Percentiles rank a stretch among this genome's conserved stretches.
phyloP scores from a whole-genome alignment of 2,113 vertebrate species.

The Corapipo altera region DNA sequence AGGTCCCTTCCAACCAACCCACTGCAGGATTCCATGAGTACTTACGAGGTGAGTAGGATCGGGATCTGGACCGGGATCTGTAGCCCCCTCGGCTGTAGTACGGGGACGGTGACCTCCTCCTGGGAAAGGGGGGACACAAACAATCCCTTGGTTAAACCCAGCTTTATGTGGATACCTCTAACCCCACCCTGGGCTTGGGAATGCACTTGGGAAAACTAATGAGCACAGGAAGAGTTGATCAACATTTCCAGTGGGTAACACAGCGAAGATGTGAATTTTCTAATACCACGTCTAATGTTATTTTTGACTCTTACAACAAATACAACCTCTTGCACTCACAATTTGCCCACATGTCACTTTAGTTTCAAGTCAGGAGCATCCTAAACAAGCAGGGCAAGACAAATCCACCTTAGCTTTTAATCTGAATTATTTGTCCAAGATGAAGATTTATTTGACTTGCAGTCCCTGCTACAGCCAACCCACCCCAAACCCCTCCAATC shows the following conservation, averaged over 20 bases:
- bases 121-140: conserved; percentile 52
- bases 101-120: conserved; percentile 92
- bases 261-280: not conserved
- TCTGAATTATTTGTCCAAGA: not conserved
- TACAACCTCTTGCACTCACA: not conserved
- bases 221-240: not conserved
- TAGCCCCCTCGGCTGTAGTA: conserved; percentile 93
- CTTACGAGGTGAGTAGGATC: conserved; percentile 96
- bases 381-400: not conserved
- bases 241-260: not conserved
- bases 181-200: not conserved
- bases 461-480: not conserved
- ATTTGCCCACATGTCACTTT: not conserved
- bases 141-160: not conserved
- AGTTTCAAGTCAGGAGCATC: not conserved
- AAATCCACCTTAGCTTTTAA: not conserved
- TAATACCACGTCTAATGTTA: not conserved
- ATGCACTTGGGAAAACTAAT: not conserved
- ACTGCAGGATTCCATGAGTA: not conserved
- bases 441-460: not conserved
- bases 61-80: conserved; percentile 91
- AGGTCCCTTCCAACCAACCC: not conserved
- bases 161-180: not conserved
- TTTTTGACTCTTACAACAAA: not conserved
- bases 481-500: no score